Base-by-base conservation (phyloP, 2,888 invertebrate species). In the Matsumyia berberina region DNA sequence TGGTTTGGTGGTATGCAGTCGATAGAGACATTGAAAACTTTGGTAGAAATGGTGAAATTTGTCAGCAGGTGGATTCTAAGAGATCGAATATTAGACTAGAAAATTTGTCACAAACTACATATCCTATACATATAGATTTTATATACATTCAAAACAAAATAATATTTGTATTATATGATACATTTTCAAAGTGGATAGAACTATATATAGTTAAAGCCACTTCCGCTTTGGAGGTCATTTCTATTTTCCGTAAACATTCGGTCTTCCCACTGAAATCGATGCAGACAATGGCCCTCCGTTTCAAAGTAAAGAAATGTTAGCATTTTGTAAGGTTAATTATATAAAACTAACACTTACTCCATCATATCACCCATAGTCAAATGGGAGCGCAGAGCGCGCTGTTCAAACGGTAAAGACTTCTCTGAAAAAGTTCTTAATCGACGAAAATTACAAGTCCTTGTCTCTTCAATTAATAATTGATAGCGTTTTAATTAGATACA, bases 361-460 rank as follows among this genome's bases (percentile, higher is more conserved):
- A 2, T 31, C 70, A 49, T 78, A 69, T 78, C 86, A 46, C 33
- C 85, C 88, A 0, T 42, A 88, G 62, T 87, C 87, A 19, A 88
- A 88, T 66, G 87, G 88, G 7, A 44, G 67, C 33, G 87, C 88
- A 2, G 87, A 88, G 83, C 86, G 83, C 24, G 79, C 66, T 1
- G 87, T 88, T 6, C 87, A 88, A 42, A 85, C 82, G 7, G 78
- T 87, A 12, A 88, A 88, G 8, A 12, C 49, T 0, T 35, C 9
- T 5, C 7, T 55, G 11, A 55, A 35, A 17, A 12, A 58, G 8
- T 42, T 0, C 29, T 37, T 19, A 9, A 19, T 24, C 1, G 19
- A 46, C 9, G 19, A 19, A 19, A 46, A 19, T 19, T 19, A 19
- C 17, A 57, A 37, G 11, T 12, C 58, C 1, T 24, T 39, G 9